phyloP scores from a whole-genome alignment of 2,888 invertebrate species.

The Sycophila texana region DNA sequence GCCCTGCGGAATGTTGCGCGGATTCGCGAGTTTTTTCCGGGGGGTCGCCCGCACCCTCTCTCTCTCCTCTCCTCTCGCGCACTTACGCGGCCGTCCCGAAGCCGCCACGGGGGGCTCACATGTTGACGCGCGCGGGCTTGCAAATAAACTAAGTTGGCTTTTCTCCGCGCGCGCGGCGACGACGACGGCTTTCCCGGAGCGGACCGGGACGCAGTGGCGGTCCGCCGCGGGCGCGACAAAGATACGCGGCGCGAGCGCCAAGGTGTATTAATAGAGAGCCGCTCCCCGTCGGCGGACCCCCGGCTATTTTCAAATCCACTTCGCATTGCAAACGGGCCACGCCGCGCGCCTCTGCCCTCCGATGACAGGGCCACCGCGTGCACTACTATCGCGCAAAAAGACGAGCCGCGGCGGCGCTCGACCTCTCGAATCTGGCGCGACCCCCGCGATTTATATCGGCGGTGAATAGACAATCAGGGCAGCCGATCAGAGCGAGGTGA shows the following conservation, averaged over 20 bases:
- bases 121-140: constrained; percentile 44
- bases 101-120: constrained; percentile 56
- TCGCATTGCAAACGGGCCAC: constrained; percentile 45
- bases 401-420: not conserved
- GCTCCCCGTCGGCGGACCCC: constrained; percentile 64
- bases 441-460: too few species aligned
- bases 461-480: too few species aligned
- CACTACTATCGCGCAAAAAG: not conserved
- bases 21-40: constrained; percentile 20
- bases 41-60: not conserved
- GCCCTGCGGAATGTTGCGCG: not conserved
- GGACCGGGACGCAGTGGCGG: constrained; percentile 56
- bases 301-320: constrained; percentile 72
- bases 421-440: not conserved
- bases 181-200: constrained; percentile 22
- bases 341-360: constrained; percentile 56
- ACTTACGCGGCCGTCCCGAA: constrained; percentile 55
- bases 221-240: constrained; percentile 64
- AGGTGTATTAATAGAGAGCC: constrained; percentile 70
- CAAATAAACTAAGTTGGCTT: constrained; percentile 53
- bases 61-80: not conserved
- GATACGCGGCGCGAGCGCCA: constrained; percentile 62
- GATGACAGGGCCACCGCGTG: not conserved
- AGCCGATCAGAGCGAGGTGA: too few species aligned
- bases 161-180: constrained; percentile 26